Percentiles rank a stretch among this genome's conserved stretches.
Conservation (phyloP, 64 coral and sea anemone species). For the Astreopora myriophthalma region DNA sequence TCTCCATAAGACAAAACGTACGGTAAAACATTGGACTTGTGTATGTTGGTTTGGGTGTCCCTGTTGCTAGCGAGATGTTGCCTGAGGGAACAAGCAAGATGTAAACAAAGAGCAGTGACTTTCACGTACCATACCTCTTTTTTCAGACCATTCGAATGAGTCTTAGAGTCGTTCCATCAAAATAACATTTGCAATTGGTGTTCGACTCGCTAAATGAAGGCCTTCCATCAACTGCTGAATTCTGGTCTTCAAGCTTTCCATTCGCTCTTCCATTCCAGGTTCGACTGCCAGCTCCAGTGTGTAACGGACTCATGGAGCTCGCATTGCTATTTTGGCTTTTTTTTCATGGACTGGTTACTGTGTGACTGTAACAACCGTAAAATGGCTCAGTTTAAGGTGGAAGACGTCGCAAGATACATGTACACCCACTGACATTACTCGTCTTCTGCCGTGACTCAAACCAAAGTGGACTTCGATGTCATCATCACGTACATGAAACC, state of each 20-base stretch:
- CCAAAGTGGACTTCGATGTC: too few relatives aligned
- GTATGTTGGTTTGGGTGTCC: neutral
- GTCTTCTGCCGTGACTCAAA: neutral
- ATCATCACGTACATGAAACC: too few relatives aligned
- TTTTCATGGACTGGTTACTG: neutral
- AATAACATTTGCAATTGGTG: neutral
- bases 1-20: neutral
- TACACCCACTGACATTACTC: neutral
- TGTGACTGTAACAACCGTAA: neutral
- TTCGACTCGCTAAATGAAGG: neutral
- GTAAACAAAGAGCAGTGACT: neutral
- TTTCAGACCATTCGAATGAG: neutral
- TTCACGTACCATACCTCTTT: neutral
- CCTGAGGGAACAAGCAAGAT: neutral
- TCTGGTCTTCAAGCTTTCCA: neutral
- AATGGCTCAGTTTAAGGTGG: neutral
- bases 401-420: neutral
- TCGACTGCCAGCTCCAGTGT: slow-evolving; percentile 2
- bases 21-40: too few relatives aligned
- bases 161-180: slow-evolving; percentile 14
- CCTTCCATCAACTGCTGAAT: neutral
- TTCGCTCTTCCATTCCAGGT: slow-evolving; percentile 40
- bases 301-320: neutral
- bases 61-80: neutral
- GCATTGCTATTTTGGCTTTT: neutral